phyloP scores from a whole-genome alignment of 2,113 vertebrate species.

The Oceanites oceanicus region DNA sequence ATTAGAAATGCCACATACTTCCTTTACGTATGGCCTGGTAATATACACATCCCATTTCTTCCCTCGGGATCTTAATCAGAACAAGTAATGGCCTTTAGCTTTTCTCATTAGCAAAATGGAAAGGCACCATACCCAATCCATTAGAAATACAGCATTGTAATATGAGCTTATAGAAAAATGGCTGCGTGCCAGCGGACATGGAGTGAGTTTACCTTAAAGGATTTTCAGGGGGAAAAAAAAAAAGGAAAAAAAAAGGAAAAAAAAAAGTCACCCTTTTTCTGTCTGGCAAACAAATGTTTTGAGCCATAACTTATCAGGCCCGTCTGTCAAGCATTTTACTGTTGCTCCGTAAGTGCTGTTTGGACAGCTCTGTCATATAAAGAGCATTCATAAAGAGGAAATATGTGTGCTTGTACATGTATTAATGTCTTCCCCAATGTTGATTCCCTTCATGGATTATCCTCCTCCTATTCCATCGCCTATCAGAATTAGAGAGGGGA shows the following conservation, averaged over 20 bases:
- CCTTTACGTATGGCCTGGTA: constrained; percentile 38
- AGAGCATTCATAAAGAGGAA: constrained; percentile 28
- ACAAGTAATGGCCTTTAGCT: constrained; percentile 83
- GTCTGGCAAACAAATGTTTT: constrained; percentile 22
- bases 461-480: neutral
- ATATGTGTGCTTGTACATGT: neutral
- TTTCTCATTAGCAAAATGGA: constrained; percentile 85
- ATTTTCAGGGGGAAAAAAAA: constrained; percentile 5
- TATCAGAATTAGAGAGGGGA: neutral
- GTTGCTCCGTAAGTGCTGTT: constrained; percentile 46
- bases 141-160: constrained; percentile 78
- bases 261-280: constrained; percentile 15
- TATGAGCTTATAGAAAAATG: constrained; percentile 76
- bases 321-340: constrained; percentile 31
- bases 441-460: neutral
- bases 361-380: constrained; percentile 47
- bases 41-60: constrained; percentile 59
- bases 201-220: constrained; percentile 64
- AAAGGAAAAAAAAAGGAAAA: neutral
- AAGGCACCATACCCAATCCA: constrained; percentile 81
- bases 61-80: constrained; percentile 79
- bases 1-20: constrained; percentile 43
- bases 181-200: constrained; percentile 64
- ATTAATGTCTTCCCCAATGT: neutral
- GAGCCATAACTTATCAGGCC: constrained; percentile 13